A percentile compares a stretch with the other conserved stretches of the same genome.
Conservation (phyloP, 2,888 invertebrate species). For the Drosophila pseudotakahashii region DNA sequence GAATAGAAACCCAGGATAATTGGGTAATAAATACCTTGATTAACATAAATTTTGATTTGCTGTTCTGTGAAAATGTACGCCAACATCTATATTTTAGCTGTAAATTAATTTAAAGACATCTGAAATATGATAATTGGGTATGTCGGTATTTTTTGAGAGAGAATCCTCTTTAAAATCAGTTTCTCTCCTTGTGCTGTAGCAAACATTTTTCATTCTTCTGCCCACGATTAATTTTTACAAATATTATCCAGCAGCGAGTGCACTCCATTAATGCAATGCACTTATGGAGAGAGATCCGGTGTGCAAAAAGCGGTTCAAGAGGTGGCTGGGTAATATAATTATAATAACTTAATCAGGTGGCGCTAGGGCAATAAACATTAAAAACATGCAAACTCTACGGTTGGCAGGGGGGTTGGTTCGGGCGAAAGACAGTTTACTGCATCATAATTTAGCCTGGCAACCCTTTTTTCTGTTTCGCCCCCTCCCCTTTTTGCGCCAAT, state of each 20-base stretch:
- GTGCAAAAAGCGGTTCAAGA: not conserved
- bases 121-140: too few species aligned
- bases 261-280: constrained; percentile 44
- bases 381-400: constrained; percentile 10
- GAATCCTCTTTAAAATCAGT: too few species aligned
- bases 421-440: constrained; percentile 31
- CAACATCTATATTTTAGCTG: too few species aligned
- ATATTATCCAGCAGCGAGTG: constrained; percentile 34
- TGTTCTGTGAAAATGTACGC: not conserved
- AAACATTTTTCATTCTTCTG: constrained; percentile 26
- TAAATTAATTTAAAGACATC: not conserved
- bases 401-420: not conserved
- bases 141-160: too few species aligned
- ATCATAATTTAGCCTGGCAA: constrained; percentile 46
- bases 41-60: not conserved
- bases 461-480: constrained; percentile 10
- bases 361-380: constrained; percentile 50
- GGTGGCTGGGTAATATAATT: constrained; percentile 31
- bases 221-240: constrained; percentile 36
- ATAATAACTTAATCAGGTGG: constrained; percentile 53
- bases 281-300: constrained; percentile 5
- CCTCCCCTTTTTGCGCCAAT: not conserved
- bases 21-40: not conserved
- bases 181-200: not conserved
- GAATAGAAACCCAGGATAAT: constrained; percentile 3